Base-by-base conservation (phyloP, 2,888 invertebrate genomes). In the Thecocarcelia acutangulata region DNA sequence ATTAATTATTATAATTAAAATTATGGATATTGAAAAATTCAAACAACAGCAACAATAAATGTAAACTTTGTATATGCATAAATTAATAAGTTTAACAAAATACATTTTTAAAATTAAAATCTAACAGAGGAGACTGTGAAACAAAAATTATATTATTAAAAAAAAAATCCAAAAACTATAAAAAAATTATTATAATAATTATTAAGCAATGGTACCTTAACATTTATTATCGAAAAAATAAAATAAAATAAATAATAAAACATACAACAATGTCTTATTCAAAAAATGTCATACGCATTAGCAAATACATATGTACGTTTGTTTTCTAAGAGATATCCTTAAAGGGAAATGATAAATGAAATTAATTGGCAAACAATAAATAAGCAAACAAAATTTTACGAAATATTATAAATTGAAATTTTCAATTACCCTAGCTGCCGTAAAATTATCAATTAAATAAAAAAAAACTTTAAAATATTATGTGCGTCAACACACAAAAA, bases 121-220 rank as follows among this genome's bases (percentile, higher is more conserved):
- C 64, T 75, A 77, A 84, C 83, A 84, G 84, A 84, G 83, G 85
- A 85, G 85, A 85, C 85, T 85, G 85, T 85, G 84, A 85, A 81
- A 77, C 63, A 81, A 68, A 80, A 78, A 73, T 44, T 80, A 79
- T 46, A 78, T 70, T 74, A 72, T 59, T 82, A 70, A 70, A 66
- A 72, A 75, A 21, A 40, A 54, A 54, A 50, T 40, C 21, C 24
- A 74, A 74, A 72, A 64, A 76, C 56, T 56, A 17, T 59, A 76
- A 64, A 58, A 72, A 69, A 11, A 64, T 52, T 50, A 78, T 68
- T 59, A 79, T 73, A 77, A 74, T 69, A 77, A 75, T 72, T 54
- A 58, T 75, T 80, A 83, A 83, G 83, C 80, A 83, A 83, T 80
- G 77, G 83, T 83, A 83, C 83, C 83, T 83, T 66, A 80, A 81